A percentile compares a stretch with the other conserved stretches of the same genome.
Conservation (phyloP, 2,113 vertebrate species). For the Larimichthys crocea region DNA sequence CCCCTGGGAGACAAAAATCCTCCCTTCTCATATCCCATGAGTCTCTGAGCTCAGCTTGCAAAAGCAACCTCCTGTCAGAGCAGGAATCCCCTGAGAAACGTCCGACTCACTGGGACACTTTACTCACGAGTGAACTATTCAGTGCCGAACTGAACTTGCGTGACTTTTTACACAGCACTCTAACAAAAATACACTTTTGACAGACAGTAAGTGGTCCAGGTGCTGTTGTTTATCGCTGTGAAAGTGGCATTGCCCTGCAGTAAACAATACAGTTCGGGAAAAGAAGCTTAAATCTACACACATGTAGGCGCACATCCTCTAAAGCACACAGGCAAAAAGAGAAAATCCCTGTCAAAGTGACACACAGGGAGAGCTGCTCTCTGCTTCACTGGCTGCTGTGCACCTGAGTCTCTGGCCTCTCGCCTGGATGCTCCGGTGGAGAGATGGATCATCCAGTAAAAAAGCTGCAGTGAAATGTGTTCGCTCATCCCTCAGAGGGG, state of each 20-base stretch:
- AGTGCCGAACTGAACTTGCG: background rate
- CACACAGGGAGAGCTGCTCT: constrained; percentile 37
- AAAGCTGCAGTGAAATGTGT: constrained; percentile 41
- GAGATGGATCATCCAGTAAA: constrained; percentile 48
- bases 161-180: background rate
- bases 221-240: constrained; percentile 1
- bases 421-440: constrained; percentile 38
- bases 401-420: constrained; percentile 64
- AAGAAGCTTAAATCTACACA: background rate
- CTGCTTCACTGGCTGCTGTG: constrained; percentile 49
- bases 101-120: constrained; percentile 33
- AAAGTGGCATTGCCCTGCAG: background rate
- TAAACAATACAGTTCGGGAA: background rate
- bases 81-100: constrained; percentile 44
- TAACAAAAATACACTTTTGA: background rate
- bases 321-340: constrained; percentile 15
- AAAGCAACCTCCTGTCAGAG: constrained; percentile 29
- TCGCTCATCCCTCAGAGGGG: constrained; percentile 24
- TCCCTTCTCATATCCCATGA: constrained; percentile 48
- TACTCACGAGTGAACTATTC: constrained; percentile 5
- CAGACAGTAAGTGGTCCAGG: constrained; percentile 4
- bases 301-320: constrained; percentile 15
- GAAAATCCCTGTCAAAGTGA: constrained; percentile 50
- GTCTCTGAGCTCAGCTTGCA: constrained; percentile 74
- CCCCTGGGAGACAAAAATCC: constrained; percentile 27